phyloP scores from a whole-genome alignment of 2,888 invertebrate species.

The Calephelis perditalis region DNA sequence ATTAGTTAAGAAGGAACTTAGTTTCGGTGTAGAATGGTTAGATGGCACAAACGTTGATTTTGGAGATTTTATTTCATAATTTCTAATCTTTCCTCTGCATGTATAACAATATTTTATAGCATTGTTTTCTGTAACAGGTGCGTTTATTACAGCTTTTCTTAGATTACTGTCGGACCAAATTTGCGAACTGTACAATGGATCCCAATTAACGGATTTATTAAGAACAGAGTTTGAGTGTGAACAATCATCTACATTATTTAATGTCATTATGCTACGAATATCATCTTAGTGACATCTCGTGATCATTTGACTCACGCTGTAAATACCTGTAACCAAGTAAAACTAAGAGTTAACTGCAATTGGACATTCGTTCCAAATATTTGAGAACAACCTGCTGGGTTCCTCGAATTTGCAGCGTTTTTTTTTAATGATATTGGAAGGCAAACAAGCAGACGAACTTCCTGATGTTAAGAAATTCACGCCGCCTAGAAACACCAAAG shows the following conservation, averaged over 20 bases:
- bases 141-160: conserved; percentile 50
- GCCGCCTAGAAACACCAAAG: too few relatives aligned
- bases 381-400: too few relatives aligned
- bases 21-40: conserved; percentile 62
- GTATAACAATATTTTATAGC: conserved; percentile 59
- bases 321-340: conserved; percentile 1
- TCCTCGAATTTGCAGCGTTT: too few relatives aligned
- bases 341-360: too few relatives aligned
- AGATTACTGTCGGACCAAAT: conserved; percentile 60
- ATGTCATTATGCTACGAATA: conserved; percentile 45
- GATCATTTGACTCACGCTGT: neutral
- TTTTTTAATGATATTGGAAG: too few relatives aligned
- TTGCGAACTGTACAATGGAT: conserved; percentile 61
- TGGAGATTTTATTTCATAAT: conserved; percentile 57
- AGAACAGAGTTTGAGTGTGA: conserved; percentile 38
- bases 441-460: too few relatives aligned
- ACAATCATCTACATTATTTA: conserved; percentile 45
- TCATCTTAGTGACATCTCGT: conserved; percentile 7
- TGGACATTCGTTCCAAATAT: too few relatives aligned
- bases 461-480: too few relatives aligned
- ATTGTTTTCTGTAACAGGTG: conserved; percentile 45
- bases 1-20: conserved; percentile 32
- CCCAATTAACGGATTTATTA: conserved; percentile 53
- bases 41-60: conserved; percentile 51
- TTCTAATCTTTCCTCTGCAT: conserved; percentile 67